These are phyloP conservation scores for Microctenopoma lineatum DNA, from an alignment of 2,797 vertebrate genomes.

Conservation along the genomic window DNA sequence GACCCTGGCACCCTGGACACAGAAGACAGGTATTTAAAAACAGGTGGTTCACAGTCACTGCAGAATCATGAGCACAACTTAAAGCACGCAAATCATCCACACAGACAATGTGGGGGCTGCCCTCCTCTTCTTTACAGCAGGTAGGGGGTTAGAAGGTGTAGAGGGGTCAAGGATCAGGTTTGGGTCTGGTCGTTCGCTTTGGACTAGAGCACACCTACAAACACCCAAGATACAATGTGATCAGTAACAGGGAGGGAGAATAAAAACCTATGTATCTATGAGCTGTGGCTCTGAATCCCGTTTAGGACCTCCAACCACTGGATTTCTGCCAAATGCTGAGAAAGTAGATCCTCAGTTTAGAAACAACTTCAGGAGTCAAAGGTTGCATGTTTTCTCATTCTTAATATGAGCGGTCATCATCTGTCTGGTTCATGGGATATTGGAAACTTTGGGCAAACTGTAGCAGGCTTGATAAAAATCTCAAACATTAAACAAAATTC, in stretches of 20 bases:
- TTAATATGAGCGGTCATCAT: too few relatives aligned
- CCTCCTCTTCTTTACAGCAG: conserved; percentile 33
- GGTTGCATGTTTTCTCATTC: too few relatives aligned
- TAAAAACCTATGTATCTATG: background rate
- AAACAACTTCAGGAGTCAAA: too few relatives aligned
- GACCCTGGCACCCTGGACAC: conserved; percentile 84
- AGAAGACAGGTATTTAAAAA: background rate
- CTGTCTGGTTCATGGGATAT: too few relatives aligned
- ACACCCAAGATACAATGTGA: background rate
- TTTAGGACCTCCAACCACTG: background rate
- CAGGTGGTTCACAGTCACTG: background rate
- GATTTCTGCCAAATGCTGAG: too few relatives aligned
- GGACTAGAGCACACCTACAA: background rate
- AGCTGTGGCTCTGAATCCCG: background rate
- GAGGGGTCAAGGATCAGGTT: background rate
- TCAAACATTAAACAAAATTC: too few relatives aligned
- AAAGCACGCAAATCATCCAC: background rate
- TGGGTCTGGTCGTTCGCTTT: background rate
- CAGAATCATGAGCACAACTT: background rate
- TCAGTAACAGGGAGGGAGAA: conserved; percentile 32
- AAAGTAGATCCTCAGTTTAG: too few relatives aligned
- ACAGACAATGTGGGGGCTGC: rapidly evolving
- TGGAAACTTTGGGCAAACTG: too few relatives aligned
- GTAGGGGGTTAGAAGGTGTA: background rate
- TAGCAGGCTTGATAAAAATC: too few relatives aligned